A percentile compares a stretch with the other conserved stretches of the same genome.
Evolutionary conservation across 2,888 invertebrate genomes (phyloP).

Genomic region (Lepas anatifera): DNA sequence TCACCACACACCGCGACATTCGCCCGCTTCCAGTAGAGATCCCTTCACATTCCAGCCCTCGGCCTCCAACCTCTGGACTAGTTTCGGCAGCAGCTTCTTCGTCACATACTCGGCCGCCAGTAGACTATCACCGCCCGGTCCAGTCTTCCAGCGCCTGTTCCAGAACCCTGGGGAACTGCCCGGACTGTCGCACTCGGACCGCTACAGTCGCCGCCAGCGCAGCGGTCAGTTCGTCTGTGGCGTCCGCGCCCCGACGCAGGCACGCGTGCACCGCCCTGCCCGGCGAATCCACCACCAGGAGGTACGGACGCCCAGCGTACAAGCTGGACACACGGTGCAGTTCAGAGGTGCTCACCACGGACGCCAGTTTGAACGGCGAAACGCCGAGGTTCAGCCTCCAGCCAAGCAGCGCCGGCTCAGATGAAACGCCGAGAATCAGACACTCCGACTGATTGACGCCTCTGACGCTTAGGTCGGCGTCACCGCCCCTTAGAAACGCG

Average conservation of each 20-base stretch:
- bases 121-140: background rate
- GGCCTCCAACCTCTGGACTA: background rate
- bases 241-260: background rate
- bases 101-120: background rate
- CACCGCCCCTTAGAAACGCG: slow-evolving; percentile 39
- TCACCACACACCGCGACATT: background rate
- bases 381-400: slow-evolving; percentile 5
- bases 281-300: background rate
- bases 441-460: background rate
- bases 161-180: too few relatives aligned
- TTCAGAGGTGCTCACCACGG: background rate
- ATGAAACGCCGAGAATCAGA: slow-evolving; percentile 2
- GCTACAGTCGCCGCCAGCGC: background rate
- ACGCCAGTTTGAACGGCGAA: background rate
- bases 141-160: background rate
- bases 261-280: background rate
- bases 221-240: background rate
- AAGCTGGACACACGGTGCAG: background rate
- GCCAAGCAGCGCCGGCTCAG: background rate
- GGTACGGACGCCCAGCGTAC: background rate
- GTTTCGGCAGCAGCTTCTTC: background rate
- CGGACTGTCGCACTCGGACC: background rate
- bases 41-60: background rate
- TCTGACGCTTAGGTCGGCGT: background rate
- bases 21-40: background rate